Base-by-base conservation (phyloP, 2,888 invertebrate species). In the Rutpela maculata region DNA sequence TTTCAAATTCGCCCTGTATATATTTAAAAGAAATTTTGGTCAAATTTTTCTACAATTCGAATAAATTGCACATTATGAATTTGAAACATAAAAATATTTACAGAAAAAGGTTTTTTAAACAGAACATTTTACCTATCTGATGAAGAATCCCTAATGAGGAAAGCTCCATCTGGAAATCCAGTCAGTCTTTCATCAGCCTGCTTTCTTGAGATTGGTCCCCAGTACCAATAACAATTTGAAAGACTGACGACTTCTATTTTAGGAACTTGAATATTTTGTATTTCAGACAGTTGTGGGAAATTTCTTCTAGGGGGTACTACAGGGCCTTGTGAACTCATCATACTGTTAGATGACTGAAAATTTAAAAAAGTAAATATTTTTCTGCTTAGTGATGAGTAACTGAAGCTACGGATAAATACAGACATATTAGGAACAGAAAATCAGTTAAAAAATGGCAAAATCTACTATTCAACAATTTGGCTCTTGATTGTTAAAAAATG, bases 61-160 rank as follows among this genome's bases (percentile, higher is more conserved):
- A n/a, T n/a, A n/a, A n/a, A 26, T 4, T 26, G 22, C 22, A 26
- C 4, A 26, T 26, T 26, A 26, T 26, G 4, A 26, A 26, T 26
- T 26, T 26, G 22, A 26, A 26, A 26, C 22, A 3, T 4, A 26
- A 26, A 26, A 26, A 26, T 26, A 26, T 26, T 26, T 26, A 26
- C 1, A 26, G 22, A 26, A 4, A 26, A 26, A 26, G 22, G 22
- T 26, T 26, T 26, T 4, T 26, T 26, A 3, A n/a, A 17, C 35
- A 38, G 18, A 11, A 38, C 5, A 38, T 9, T 22, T 78, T 78
- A 85, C 84, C 92, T 91, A 83, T 93, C 92, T 74, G 95, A 94
- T 19, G 95, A 94, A 3, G 95, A 95, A 88, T 96, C 95, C n/a
- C 95, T 91, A 6, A 96, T 94, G 77, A 96, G 89, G 89, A 96